A percentile compares a stretch with the other conserved stretches of the same genome.
Evolutionary conservation across 2,888 invertebrate genomes (phyloP).

Genomic region (Athalia circularis): DNA sequence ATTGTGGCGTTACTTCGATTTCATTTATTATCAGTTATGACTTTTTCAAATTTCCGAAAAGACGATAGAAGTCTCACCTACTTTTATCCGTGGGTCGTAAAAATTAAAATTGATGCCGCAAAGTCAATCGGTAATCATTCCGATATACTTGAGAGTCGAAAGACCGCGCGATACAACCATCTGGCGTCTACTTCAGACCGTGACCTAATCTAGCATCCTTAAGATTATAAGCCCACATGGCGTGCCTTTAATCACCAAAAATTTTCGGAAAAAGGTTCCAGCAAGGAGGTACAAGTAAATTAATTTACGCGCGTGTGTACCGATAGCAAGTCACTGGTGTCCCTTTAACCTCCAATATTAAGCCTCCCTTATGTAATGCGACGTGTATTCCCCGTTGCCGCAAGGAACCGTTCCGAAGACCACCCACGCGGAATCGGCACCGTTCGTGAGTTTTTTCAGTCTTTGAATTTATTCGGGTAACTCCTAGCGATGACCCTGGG

Average conservation of each 20-base stretch:
- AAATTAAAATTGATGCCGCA: slow-evolving; percentile 17
- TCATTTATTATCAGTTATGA: too few species aligned
- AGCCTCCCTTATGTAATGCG: slow-evolving; percentile 55
- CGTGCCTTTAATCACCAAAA: slow-evolving; percentile 10
- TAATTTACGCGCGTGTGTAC: slow-evolving; percentile 17
- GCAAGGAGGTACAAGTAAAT: slow-evolving; percentile 1
- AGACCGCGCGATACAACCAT: slow-evolving; percentile 26
- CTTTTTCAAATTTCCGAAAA: background rate
- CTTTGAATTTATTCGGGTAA: slow-evolving; percentile 42
- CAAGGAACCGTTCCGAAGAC: slow-evolving; percentile 60
- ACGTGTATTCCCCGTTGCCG: slow-evolving; percentile 63
- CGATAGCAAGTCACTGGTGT: slow-evolving; percentile 33
- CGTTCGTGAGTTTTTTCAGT: slow-evolving; percentile 57
- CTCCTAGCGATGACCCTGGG: slow-evolving; percentile 53
- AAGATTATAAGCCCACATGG: slow-evolving; percentile 37
- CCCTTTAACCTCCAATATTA: background rate
- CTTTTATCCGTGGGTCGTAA: slow-evolving; percentile 4
- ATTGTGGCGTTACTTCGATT: too few species aligned
- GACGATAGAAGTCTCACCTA: background rate
- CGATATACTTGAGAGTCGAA: slow-evolving; percentile 8
- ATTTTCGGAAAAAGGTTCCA: slow-evolving; percentile 20
- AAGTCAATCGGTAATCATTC: slow-evolving; percentile 27
- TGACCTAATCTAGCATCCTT: slow-evolving; percentile 25
- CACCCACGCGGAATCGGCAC: slow-evolving; percentile 69
- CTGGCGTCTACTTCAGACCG: background rate